Percentiles rank a stretch among this genome's conserved stretches.
These are phyloP conservation scores for Prosopocoilus inquinatus DNA, from an alignment of 2,888 invertebrate species.

Conservation along the genomic window DNA sequence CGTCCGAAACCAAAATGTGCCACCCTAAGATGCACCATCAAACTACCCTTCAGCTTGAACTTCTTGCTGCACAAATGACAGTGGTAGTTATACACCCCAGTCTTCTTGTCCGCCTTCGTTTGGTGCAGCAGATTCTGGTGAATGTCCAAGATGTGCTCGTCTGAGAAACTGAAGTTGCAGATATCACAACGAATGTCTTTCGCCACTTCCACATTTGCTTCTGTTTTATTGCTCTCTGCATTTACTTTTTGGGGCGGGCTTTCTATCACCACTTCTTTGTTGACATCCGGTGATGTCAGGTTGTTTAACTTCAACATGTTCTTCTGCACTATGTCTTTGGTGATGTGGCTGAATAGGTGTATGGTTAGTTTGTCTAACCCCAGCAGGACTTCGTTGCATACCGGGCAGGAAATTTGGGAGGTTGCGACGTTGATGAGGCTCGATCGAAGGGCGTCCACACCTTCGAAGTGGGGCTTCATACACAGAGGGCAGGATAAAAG, in stretches of 20 bases:
- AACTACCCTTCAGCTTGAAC: conserved; percentile 78
- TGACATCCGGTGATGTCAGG: neutral
- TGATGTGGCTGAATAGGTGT: conserved; percentile 71
- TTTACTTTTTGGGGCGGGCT: neutral
- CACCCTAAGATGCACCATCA: conserved; percentile 78
- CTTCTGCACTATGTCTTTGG: conserved; percentile 40
- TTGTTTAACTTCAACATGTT: conserved; percentile 54
- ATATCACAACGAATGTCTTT: conserved; percentile 58
- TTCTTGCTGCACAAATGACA: conserved; percentile 78
- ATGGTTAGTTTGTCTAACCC: conserved; percentile 82
- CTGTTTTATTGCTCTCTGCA: neutral
- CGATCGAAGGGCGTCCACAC: conserved; percentile 67
- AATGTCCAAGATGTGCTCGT: conserved; percentile 67
- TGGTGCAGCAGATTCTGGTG: conserved; percentile 71
- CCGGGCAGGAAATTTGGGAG: conserved; percentile 71
- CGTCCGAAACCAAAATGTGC: conserved; percentile 66
- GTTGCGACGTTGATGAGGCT: conserved; percentile 74
- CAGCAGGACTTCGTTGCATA: conserved; percentile 71
- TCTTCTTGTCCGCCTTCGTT: conserved; percentile 42
- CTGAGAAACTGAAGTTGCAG: conserved; percentile 71
- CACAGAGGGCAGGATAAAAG: conserved; percentile 75
- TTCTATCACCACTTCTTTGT: neutral
- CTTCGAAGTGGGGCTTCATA: conserved; percentile 69
- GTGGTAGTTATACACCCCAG: conserved; percentile 53
- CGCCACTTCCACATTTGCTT: conserved; percentile 3